Evolutionary conservation across 2,113 vertebrate species (phyloP), one percentile per base, ranked within the genome.

Genomic region (Corythornis vintsioides): DNA sequence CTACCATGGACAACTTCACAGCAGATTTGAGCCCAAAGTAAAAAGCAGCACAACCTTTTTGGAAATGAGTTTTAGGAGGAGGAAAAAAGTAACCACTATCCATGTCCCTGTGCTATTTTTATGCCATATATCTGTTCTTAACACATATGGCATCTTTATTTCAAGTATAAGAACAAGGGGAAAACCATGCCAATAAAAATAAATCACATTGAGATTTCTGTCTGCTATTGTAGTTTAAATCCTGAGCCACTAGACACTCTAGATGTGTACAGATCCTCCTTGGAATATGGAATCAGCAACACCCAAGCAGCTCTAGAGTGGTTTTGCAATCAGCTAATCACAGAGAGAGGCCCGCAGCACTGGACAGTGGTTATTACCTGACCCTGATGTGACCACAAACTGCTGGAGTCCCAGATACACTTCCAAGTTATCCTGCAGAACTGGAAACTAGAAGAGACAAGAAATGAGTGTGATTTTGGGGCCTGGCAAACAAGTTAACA

Each of bases 331-430:
- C 29, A 8, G 15, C 19, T 76, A 8, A 7, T 75, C 31, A 14
- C 17, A 22, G 55, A 70, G 15, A 1, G 22, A 89, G 71, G 11
- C 45, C 9, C 1, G 6, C n/a, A 31, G 50, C 2, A 45, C 31
- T 20, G 31, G 17, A 15, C 1, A 2, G 31, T 5, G 48, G 69
- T 71, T 59, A 96, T 97, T 98, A 99, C 99, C 98, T 97, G 98
- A 98, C 87, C 98, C 98, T 55, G 98, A 98, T 59, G 98, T 98
- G 83, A 99, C 98, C 70, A 99, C 97, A 38, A 98, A 99, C 97
- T 99, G 99, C 96, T 99, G 99, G 86, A 99, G 98, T 72, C 99
- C 99, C 93, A 99, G 97, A 86, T 99, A 99, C 40, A 99, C 98
- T 35, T 99, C 99, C 96, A 99, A 93, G 95, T 99, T 99, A 83